A percentile compares a stretch with the other conserved stretches of the same genome.
Conservation (phyloP, 2,888 invertebrate genomes). For the Peribatodes rhomboidaria region DNA sequence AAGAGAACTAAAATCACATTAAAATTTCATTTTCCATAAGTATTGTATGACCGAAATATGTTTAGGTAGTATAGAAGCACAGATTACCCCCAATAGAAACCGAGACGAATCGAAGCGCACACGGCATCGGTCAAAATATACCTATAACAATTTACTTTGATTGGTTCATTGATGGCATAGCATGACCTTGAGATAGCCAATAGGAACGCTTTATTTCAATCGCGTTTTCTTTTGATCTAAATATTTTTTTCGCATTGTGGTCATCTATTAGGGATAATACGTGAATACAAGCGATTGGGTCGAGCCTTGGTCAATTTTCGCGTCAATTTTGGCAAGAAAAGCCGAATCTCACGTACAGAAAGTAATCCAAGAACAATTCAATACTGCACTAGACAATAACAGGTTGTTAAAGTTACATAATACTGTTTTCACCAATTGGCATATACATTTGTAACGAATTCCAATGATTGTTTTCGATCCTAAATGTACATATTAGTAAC, state of each 20-base stretch:
- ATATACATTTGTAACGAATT: neutral
- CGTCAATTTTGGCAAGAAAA: slow-evolving; percentile 10
- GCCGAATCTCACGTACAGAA: neutral
- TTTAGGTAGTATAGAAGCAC: slow-evolving; percentile 32
- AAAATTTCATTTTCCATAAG: slow-evolving; percentile 57
- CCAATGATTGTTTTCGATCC: neutral
- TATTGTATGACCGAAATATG: slow-evolving; percentile 71
- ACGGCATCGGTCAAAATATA: too few species aligned
- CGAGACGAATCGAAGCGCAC: too few species aligned
- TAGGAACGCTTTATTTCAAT: too few species aligned
- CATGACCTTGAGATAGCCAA: too few species aligned
- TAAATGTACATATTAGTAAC: neutral
- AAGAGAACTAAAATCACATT: slow-evolving; percentile 53
- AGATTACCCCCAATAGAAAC: neutral
- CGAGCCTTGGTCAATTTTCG: slow-evolving; percentile 24
- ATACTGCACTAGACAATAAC: too few species aligned
- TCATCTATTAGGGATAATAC: too few species aligned
- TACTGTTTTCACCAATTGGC: neutral
- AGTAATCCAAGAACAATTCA: neutral
- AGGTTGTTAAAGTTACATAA: neutral
- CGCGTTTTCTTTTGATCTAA: too few species aligned
- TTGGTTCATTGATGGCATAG: too few species aligned
- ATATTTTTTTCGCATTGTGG: too few species aligned
- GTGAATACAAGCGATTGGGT: neutral
- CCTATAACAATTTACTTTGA: too few species aligned